Evolutionary conservation across 2,113 vertebrate genomes (phyloP).

Genomic region (Promerops cafer): DNA sequence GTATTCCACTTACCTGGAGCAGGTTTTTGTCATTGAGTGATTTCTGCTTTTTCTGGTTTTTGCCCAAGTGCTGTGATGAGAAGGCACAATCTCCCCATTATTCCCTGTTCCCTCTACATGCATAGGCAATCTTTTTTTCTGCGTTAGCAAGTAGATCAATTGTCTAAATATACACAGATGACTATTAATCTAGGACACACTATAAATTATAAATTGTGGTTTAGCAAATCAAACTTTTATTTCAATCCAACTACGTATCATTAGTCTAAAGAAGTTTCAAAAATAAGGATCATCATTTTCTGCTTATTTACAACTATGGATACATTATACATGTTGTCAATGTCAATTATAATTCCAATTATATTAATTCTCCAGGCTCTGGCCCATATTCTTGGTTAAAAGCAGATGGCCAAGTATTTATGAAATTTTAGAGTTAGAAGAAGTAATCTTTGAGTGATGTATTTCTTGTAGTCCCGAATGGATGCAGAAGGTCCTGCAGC

Average conservation of each 20-base stretch:
- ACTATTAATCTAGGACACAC: not conserved
- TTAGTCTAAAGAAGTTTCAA: not conserved
- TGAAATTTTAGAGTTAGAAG: not conserved
- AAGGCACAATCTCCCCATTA: not conserved
- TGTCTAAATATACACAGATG: not conserved
- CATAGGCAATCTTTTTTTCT: accelerated
- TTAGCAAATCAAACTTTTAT: not conserved
- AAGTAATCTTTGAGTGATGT: not conserved
- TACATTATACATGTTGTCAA: not conserved
- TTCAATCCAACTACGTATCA: not conserved
- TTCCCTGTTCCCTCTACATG: not conserved
- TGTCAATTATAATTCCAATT: not conserved
- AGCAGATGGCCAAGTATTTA: not conserved
- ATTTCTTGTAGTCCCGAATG: not conserved
- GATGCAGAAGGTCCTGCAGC: not conserved
- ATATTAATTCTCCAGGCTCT: not conserved
- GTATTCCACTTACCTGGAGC: not conserved
- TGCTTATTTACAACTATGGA: not conserved
- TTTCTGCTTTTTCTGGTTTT: not conserved
- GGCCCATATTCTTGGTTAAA: not conserved
- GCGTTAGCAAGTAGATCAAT: not conserved
- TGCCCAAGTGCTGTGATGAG: accelerated
- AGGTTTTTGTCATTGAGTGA: not conserved
- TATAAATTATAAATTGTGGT: not conserved
- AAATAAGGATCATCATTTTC: not conserved